A percentile compares a stretch with the other conserved stretches of the same genome.
phyloP scores from a whole-genome alignment of 2,888 invertebrate species.

The Leptopterna dolabrata region DNA sequence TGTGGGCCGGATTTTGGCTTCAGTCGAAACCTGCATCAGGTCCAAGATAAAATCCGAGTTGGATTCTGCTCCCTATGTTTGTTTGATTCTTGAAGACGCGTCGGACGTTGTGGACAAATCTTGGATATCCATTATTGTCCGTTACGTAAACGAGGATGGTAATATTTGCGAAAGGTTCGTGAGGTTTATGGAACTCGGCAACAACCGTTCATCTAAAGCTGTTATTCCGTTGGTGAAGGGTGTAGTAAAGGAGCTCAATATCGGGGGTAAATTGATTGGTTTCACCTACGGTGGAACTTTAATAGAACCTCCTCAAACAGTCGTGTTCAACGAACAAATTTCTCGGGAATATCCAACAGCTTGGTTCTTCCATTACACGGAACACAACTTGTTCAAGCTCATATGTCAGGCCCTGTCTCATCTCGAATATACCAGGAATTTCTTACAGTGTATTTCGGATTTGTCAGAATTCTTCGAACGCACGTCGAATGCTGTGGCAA shows the following conservation, averaged over 20 bases:
- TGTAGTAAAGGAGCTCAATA: background rate
- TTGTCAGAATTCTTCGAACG: background rate
- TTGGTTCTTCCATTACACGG: background rate
- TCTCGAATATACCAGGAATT: background rate
- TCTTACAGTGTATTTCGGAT: background rate
- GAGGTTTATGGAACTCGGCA: background rate
- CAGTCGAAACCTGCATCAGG: background rate
- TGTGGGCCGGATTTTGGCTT: background rate
- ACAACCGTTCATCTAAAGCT: background rate
- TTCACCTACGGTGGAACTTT: conserved; percentile 14
- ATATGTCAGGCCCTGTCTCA: background rate
- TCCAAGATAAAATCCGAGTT: background rate
- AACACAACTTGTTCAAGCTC: background rate
- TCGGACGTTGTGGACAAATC: background rate
- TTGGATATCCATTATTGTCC: background rate
- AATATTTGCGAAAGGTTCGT: background rate
- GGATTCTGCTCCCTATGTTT: background rate
- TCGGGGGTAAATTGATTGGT: background rate
- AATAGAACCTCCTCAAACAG: background rate
- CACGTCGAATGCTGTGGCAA: background rate
- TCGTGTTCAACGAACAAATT: background rate
- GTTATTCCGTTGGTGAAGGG: background rate
- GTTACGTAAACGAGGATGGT: background rate
- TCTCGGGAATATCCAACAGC: background rate
- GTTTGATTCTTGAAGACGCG: background rate